phyloP scores from a whole-genome alignment of 2,113 vertebrate species.

The Pomatostomus ruficeps region DNA sequence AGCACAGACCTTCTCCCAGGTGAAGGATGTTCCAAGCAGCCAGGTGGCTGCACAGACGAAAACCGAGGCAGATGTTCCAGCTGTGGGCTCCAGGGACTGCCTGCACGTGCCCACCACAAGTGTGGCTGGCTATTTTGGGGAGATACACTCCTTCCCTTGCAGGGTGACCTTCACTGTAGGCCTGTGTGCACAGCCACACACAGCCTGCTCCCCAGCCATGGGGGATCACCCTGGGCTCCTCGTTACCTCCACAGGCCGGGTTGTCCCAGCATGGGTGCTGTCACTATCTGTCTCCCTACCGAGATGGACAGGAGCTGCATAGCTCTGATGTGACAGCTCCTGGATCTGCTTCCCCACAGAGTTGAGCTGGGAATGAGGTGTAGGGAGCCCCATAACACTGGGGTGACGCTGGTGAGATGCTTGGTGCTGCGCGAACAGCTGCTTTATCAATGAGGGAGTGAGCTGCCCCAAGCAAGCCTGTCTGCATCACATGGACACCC shows the following conservation, averaged over 20 bases:
- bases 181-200: neutral
- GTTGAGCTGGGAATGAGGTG: neutral
- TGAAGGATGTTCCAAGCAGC: neutral
- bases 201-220: neutral
- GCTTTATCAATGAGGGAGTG: neutral
- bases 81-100: accelerated
- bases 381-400: neutral
- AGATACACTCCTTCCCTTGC: neutral
- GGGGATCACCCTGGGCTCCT: neutral
- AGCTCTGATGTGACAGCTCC: neutral
- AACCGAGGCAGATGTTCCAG: neutral
- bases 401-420: neutral
- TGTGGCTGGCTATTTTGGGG: neutral
- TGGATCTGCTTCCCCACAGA: neutral
- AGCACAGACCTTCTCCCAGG: neutral
- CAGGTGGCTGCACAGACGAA: neutral
- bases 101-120: accelerated
- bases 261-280: neutral
- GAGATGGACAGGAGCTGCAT: neutral
- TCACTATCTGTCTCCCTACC: neutral
- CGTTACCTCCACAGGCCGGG: accelerated
- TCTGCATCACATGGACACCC: accelerated
- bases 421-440: neutral
- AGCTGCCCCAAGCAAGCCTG: neutral
- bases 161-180: neutral